phyloP scores from a whole-genome alignment of 1,140 invertebrate species.

The Dryas iulia region DNA sequence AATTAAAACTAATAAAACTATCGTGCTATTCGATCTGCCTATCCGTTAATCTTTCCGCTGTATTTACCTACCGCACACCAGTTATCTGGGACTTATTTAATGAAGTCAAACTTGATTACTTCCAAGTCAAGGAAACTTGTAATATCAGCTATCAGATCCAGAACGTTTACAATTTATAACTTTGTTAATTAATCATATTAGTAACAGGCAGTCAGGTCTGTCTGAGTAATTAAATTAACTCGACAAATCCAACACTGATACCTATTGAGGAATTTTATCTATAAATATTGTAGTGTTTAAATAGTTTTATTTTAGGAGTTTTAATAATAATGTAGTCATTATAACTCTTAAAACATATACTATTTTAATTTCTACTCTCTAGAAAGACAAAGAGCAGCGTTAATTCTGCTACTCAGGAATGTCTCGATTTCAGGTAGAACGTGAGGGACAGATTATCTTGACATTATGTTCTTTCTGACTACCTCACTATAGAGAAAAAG shows the following conservation, averaged over 20 bases:
- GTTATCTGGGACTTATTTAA: conserved; percentile 29
- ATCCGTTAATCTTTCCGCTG: conserved; percentile 23
- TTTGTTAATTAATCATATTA: conserved; percentile 22
- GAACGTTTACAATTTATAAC: conserved; percentile 23
- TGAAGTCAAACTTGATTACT: conserved; percentile 35
- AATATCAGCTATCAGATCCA: conserved; percentile 26
- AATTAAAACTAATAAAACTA: conserved; percentile 26
- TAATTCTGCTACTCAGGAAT: too few relatives aligned
- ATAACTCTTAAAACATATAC: too few relatives aligned
- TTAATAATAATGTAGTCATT: too few relatives aligned
- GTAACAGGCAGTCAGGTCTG: conserved; percentile 14
- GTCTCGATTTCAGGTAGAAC: too few relatives aligned
- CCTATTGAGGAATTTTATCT: neutral
- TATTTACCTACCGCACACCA: conserved; percentile 29
- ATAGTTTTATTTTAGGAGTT: too few relatives aligned
- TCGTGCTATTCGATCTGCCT: conserved; percentile 14
- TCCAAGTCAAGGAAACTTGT: conserved; percentile 26
- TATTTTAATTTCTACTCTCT: too few relatives aligned
- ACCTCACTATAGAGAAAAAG: too few relatives aligned
- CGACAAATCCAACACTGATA: neutral
- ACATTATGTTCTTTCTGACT: too few relatives aligned
- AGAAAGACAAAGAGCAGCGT: too few relatives aligned
- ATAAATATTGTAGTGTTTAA: neutral
- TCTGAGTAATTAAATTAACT: neutral
- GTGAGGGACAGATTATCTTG: too few relatives aligned